phyloP scores from a whole-genome alignment of 2,113 vertebrate species.

The Hippocampus zosterae region DNA sequence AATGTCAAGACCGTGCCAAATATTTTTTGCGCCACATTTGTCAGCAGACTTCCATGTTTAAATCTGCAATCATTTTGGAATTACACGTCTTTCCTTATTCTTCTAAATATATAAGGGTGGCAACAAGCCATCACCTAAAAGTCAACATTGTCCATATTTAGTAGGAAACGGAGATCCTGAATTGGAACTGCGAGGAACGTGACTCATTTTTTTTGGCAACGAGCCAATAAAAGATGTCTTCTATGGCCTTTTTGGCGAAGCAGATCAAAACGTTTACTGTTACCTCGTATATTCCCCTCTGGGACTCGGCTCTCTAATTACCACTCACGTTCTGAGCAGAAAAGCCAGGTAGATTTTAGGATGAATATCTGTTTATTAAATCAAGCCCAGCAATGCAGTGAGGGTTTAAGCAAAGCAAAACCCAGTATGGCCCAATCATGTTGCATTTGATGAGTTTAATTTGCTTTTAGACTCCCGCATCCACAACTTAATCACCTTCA shows the following conservation, averaged over 20 bases:
- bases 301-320: slow-evolving; percentile 51
- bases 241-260: slow-evolving; percentile 28
- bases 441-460: slow-evolving; percentile 14
- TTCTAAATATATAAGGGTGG: slow-evolving; percentile 40
- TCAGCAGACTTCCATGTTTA: neutral
- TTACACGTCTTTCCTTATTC: slow-evolving; percentile 17
- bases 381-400: slow-evolving; percentile 22
- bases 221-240: slow-evolving; percentile 37
- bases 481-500: slow-evolving; percentile 8
- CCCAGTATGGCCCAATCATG: slow-evolving; percentile 11
- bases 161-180: slow-evolving; percentile 38
- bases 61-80: neutral
- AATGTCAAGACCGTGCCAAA: neutral
- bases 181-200: slow-evolving; percentile 20
- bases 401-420: slow-evolving; percentile 19
- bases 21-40: slow-evolving; percentile 1
- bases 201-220: slow-evolving; percentile 43
- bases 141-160: slow-evolving; percentile 42
- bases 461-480: slow-evolving; percentile 22
- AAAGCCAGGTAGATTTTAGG: slow-evolving; percentile 29
- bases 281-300: slow-evolving; percentile 47
- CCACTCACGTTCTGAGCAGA: slow-evolving; percentile 54
- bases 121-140: slow-evolving; percentile 35
- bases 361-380: slow-evolving; percentile 47
- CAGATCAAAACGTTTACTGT: slow-evolving; percentile 47